Evolutionary conservation across 2,797 vertebrate genomes (phyloP).

Genomic region (Caiman crocodilus): DNA sequence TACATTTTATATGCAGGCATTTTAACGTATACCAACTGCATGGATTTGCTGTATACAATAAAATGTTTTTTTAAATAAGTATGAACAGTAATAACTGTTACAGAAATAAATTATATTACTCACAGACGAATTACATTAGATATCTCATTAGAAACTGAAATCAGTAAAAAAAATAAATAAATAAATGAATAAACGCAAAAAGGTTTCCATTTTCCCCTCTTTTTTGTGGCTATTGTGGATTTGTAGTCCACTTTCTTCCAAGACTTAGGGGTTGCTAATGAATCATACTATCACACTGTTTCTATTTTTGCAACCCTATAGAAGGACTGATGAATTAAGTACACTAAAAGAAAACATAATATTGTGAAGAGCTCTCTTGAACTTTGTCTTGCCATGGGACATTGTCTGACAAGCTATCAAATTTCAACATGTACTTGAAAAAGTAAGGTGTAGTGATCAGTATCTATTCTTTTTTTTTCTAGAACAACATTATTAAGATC

Average conservation of each 20-base stretch:
- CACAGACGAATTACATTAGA: not conserved
- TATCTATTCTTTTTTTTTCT: not conserved
- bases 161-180: no score
- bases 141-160: not conserved
- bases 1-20: no score
- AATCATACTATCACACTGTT: not conserved
- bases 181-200: no score
- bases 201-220: not conserved
- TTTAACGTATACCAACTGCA: no score
- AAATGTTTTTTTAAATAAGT: not conserved
- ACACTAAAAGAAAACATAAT: not conserved
- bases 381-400: not conserved
- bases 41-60: not conserved
- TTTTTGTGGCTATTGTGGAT: not conserved
- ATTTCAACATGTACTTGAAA: not conserved
- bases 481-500: not conserved
- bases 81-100: slow-evolving; percentile 9
- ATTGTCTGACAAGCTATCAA: not conserved
- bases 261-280: not conserved
- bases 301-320: not conserved
- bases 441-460: not conserved
- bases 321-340: slow-evolving; percentile 6
- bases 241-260: not conserved
- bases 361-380: slow-evolving; percentile 5
- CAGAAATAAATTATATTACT: slow-evolving; percentile 6